Evolutionary conservation across 2,888 invertebrate species (phyloP).

Genomic region (Ditylenchus weischeri): DNA sequence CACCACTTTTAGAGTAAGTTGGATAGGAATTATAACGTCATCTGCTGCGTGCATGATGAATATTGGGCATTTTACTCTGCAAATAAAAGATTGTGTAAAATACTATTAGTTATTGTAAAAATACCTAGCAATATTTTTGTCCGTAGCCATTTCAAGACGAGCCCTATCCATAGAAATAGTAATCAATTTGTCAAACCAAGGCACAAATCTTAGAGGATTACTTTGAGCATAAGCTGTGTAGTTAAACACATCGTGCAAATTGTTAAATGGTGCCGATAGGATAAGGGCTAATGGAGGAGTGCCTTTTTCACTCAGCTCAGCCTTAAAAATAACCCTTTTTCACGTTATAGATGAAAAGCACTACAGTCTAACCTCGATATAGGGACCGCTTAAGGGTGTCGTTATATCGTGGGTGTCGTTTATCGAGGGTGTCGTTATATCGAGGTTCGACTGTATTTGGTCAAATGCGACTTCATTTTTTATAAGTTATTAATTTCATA

Average conservation of each 20-base stretch:
- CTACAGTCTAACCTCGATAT: too few species aligned
- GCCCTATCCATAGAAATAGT: not conserved
- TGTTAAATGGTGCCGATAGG: not conserved
- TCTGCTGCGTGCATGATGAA: not conserved
- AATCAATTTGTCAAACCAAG: not conserved
- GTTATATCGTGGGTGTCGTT: too few species aligned
- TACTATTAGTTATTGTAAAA: not conserved
- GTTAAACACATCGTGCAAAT: not conserved
- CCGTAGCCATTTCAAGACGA: not conserved
- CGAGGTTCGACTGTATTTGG: too few species aligned
- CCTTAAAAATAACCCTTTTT: too few species aligned
- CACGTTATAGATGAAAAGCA: too few species aligned
- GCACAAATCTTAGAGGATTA: too few species aligned
- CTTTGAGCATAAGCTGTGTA: not conserved
- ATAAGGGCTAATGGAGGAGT: not conserved
- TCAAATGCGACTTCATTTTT: too few species aligned
- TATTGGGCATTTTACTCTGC: constrained; percentile 1
- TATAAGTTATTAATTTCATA: too few species aligned
- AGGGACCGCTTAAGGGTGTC: too few species aligned
- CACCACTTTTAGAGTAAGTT: not conserved
- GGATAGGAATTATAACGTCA: not conserved
- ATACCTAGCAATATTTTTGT: constrained; percentile 8
- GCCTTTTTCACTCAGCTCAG: not conserved
- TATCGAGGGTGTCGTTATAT: too few species aligned
- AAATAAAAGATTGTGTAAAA: too few species aligned